Evolutionary conservation across 2,113 vertebrate genomes (phyloP).

Genomic region (Tenebrosternarchus preto): DNA sequence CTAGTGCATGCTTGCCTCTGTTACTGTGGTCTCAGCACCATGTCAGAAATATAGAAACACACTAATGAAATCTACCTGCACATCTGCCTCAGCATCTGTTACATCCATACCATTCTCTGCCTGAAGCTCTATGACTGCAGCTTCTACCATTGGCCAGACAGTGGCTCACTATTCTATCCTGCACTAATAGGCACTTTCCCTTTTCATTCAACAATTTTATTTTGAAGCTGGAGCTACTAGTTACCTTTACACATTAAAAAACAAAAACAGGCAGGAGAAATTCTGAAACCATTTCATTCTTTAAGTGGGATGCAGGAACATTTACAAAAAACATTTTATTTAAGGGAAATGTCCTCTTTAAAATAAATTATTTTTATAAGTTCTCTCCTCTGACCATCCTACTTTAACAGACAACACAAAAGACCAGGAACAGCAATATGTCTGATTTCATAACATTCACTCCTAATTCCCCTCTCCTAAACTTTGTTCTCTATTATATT

Average conservation of each 20-base stretch:
- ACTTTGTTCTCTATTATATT: background rate
- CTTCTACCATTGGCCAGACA: background rate
- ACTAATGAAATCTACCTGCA: constrained; percentile 24
- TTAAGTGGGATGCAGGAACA: constrained; percentile 52
- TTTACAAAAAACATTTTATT: constrained; percentile 59
- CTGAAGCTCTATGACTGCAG: background rate
- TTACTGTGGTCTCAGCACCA: background rate
- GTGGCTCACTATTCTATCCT: background rate
- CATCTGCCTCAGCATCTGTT: constrained; percentile 64
- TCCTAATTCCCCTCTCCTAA: constrained; percentile 12
- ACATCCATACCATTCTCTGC: background rate
- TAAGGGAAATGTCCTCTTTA: constrained; percentile 40
- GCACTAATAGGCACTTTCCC: background rate
- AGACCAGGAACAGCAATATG: constrained; percentile 41
- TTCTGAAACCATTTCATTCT: constrained; percentile 35
- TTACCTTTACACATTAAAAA: constrained; percentile 45
- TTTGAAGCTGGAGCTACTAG: constrained; percentile 50
- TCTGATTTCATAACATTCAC: constrained; percentile 40
- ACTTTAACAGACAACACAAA: constrained; percentile 54
- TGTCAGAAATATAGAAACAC: constrained; percentile 13
- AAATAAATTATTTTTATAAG: constrained; percentile 48
- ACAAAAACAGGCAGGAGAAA: constrained; percentile 39
- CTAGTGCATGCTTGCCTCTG: constrained; percentile 54
- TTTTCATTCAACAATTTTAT: constrained; percentile 47
- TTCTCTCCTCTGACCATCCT: constrained; percentile 29